phyloP scores from a whole-genome alignment of 2,113 vertebrate genomes.

The Callochromis pleurospilus region DNA sequence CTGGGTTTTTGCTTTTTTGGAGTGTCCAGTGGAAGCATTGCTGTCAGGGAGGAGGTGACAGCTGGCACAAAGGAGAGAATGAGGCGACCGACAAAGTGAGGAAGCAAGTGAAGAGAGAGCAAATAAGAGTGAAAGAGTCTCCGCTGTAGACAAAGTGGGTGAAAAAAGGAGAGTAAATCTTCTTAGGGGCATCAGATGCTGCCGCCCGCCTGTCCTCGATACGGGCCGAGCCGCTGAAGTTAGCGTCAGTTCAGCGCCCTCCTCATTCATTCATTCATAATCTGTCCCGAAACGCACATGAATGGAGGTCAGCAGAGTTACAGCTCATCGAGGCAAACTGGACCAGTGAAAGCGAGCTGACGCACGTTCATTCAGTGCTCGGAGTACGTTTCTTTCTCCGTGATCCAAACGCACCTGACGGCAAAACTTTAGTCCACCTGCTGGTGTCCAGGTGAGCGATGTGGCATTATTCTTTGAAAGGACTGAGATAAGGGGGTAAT shows the following conservation, averaged over 20 bases:
- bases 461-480: accelerated
- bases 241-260: not conserved
- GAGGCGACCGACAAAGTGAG: not conserved
- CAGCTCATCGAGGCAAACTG: not conserved
- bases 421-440: not conserved
- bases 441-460: not conserved
- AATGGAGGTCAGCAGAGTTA: not conserved
- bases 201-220: not conserved
- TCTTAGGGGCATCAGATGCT: not conserved
- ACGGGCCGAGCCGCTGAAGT: not conserved
- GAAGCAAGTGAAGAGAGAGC: not conserved
- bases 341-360: not conserved
- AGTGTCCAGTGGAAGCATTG: accelerated
- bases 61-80: not conserved
- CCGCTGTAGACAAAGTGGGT: not conserved
- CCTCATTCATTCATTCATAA: not conserved
- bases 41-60: not conserved
- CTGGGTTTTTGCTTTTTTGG: not conserved
- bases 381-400: not conserved
- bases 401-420: accelerated
- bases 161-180: conserved; percentile 4
- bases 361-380: not conserved
- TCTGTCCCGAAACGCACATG: not conserved
- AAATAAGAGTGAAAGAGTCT: not conserved
- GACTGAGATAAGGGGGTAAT: accelerated